These are phyloP conservation scores for Cyclina sinensis DNA, from an alignment of 1,140 invertebrate species.

Conservation along the genomic window DNA sequence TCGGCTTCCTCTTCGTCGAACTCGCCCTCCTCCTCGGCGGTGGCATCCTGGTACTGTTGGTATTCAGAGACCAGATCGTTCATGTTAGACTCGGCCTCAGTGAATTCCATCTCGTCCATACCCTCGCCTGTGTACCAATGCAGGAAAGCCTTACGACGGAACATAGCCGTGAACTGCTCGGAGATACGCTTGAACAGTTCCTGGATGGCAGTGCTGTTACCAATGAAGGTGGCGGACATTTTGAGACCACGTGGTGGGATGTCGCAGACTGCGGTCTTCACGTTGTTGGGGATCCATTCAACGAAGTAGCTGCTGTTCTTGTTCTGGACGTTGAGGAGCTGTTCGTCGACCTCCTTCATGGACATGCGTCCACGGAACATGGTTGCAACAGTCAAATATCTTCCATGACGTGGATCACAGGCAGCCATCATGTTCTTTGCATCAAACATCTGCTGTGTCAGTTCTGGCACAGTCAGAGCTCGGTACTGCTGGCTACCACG, in stretches of 20 bases:
- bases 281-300: slow-evolving; percentile 97
- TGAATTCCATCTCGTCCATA: slow-evolving; percentile 94
- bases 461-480: slow-evolving; percentile 88
- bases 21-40: slow-evolving; percentile 84
- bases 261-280: slow-evolving; percentile 88
- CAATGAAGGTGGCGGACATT: slow-evolving; percentile 87
- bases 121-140: slow-evolving; percentile 94
- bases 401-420: slow-evolving; percentile 91
- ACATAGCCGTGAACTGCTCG: slow-evolving; percentile 90
- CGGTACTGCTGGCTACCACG: slow-evolving; percentile 88
- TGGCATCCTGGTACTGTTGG: slow-evolving; percentile 85
- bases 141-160: slow-evolving; percentile 92
- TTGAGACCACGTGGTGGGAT: slow-evolving; percentile 88
- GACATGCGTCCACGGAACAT: slow-evolving; percentile 98
- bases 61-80: slow-evolving; percentile 96
- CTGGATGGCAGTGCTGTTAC: slow-evolving; percentile 92
- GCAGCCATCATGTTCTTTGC: slow-evolving; percentile 93
- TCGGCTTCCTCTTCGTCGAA: slow-evolving; percentile 89
- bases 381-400: slow-evolving; percentile 93
- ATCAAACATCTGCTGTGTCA: slow-evolving; percentile 91
- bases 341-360: slow-evolving; percentile 95
- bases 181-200: slow-evolving; percentile 93
- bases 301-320: slow-evolving; percentile 93
- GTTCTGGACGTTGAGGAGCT: slow-evolving; percentile 86
- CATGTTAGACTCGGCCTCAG: slow-evolving; percentile 93